Evolutionary conservation across 2,888 invertebrate genomes (phyloP).

Genomic region (Hirtodrosophila trivittata): DNA sequence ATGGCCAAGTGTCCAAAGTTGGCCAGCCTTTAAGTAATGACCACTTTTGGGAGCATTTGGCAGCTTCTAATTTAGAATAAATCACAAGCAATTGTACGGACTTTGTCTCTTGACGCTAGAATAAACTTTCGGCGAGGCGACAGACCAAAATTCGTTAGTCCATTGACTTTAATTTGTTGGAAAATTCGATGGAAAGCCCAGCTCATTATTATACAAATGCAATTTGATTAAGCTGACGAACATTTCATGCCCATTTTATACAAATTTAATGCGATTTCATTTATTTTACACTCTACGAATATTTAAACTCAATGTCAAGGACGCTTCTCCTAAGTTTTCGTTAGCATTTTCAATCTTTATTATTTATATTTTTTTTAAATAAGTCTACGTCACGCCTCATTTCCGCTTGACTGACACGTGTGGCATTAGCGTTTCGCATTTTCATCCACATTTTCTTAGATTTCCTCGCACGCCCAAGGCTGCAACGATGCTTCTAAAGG

Average conservation of each 20-base stretch:
- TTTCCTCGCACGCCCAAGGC: constrained; percentile 2
- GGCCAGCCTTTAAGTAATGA: constrained; percentile 55
- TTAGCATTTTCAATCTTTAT: constrained; percentile 26
- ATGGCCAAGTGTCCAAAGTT: constrained; percentile 21
- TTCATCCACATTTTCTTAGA: constrained; percentile 11
- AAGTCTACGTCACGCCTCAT: constrained; percentile 10
- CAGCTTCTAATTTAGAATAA: constrained; percentile 59
- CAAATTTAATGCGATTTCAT: constrained; percentile 36
- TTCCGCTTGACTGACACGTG: constrained; percentile 47
- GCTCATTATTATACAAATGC: constrained; percentile 36
- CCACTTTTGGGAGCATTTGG: constrained; percentile 55
- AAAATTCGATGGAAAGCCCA: constrained; percentile 15
- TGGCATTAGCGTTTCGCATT: constrained; percentile 16
- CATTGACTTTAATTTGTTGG: constrained; percentile 13
- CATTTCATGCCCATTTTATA: constrained; percentile 35
- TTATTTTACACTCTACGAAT: constrained; percentile 15
- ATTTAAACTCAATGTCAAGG: constrained; percentile 43
- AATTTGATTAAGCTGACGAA: constrained; percentile 47
- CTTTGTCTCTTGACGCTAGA: constrained; percentile 8
- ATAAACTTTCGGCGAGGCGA: constrained; percentile 8
- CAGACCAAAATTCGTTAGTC: too few relatives aligned
- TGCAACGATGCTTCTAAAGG: constrained; percentile 13
- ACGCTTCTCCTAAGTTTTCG: constrained; percentile 28
- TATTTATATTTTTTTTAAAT: too few relatives aligned
- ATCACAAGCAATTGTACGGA: constrained; percentile 27